Base-by-base conservation (phyloP, 2,113 vertebrate species). In the Piaya cayana region DNA sequence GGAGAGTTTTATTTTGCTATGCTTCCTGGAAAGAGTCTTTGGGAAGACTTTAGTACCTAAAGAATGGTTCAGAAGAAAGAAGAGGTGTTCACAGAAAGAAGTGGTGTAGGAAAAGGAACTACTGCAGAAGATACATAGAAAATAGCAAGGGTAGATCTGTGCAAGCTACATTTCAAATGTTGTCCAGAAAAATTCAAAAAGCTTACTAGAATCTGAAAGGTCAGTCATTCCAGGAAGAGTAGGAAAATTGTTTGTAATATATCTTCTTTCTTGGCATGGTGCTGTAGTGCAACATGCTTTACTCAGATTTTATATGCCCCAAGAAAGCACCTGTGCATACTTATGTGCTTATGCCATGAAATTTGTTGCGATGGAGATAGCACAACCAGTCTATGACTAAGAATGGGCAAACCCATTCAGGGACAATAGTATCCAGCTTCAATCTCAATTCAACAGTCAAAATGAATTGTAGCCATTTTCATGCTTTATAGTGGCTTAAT, bases 301-400 rank as follows among this genome's bases (percentile, higher is more conserved):
- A 71, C 18, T 65, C 43, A 29, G 23, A 65, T 76, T 92, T 81
- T 81, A 32, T 72, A 74, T 53, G 30, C 32, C 29, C 5, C 27
- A 80, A 50, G 68, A 77, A 87, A 74, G 67, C 30, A 80, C 27
- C 52, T 85, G 23, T 68, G 47, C 55, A 77, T 74, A 72, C 20
- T 74, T 81, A 52, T 76, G 34, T 7, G 7, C 36, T 43, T 69
- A 60, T 72, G 30, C n/a, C 50, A 60, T 88, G 19, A 90, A 95
- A 59, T 93, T 67, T 76, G 60, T 95, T 96, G 64, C 69, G 72
- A 90, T 63, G 68, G 58, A 52, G 93, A 89, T 68, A 79, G 4
- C 12, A 82, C 85, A 92, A 89, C 0, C 7, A 79, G 16, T 8
- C 29, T 72, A 34, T 75, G 70, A 79, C 30, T 85, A 75, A 87